Base-by-base conservation (phyloP, 64 coral and sea anemone species). In the Platygyra sinensis region DNA sequence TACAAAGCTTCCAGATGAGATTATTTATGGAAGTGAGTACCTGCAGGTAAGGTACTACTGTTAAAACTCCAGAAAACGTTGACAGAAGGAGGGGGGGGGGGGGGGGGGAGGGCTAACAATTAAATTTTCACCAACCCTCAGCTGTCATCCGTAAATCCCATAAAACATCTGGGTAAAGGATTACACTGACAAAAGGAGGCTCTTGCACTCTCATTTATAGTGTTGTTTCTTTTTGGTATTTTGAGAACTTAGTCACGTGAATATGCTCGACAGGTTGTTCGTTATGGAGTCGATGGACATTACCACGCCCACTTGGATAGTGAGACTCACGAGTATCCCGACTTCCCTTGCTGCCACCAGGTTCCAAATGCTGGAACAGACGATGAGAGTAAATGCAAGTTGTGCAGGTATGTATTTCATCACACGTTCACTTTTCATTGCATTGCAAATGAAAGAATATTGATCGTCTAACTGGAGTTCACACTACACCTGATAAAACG, bases 301-400 rank as follows among this genome's bases (percentile, higher is more conserved):
- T 95, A 95, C 52, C 93, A 95, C 73, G 89, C 93, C 8, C 93
- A 95, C 82, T 79, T 79, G 15, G 93, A 95, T 67, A 91, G 62
- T 10, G 93, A 95, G 12, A 95, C 93, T 4, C 93, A 95, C 52
- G 72, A 85, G 3, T 74, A 86, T 80, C 82, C 89, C 7, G 80
- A 91, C 28, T 60, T 91, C 22, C 88, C 77, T 49, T 95, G 93
- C 76, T 95, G 93, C 72, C 93, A 95, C 72, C 93, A 95, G 69
- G 71, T 61, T 39, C 84, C 36, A 79, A 51, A 20, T 20, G 77
- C 50, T 28, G 73, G 72, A 60, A 73, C 20, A 30, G 63, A 87
- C 8, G 30, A 59, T 75, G 32, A 18, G 17, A 75, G 55, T 25
- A 91, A 86, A 88, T 95, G 93, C 69, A 95, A 95, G 52, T 72